Evolutionary conservation across 2,888 invertebrate genomes (phyloP), one percentile per base, ranked within the genome.

Genomic region (Criorhina ranunculi): DNA sequence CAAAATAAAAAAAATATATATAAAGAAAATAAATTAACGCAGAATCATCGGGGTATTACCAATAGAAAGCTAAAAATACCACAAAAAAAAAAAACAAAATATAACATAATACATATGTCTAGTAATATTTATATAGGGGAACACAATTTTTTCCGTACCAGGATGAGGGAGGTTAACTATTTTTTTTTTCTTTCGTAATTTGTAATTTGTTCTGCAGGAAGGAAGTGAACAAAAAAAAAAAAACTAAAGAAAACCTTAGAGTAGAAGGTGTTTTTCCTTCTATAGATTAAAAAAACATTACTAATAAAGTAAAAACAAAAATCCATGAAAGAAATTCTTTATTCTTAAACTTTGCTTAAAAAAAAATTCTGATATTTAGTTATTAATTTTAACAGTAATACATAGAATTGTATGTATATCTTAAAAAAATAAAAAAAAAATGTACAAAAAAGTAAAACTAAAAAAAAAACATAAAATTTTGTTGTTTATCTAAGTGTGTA

Each of bases 321-420:
- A 57, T 53, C 37, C 35, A 77, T 51, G 46, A 70, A 70, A 64
- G 24, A 64, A 59, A 44, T 64, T 66, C 46, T 73, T 60, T 76
- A 75, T 73, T 72, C 67, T 72, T 75, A 70, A 83, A 57, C 62
- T 70, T 60, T 67, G 70, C 86, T 85, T 85, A 72, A 37, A 53
- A 6, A 72, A 59, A 24, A 55, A 55, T 75, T 75, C 75, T 85
- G 66, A 72, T 79, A 72, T 60, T 86, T 86, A 85, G 80, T 85
- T 80, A 29, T 51, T 86, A 79, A 75, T 67, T 66, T 49, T 57
- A 83, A 75, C 69, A 86, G 77, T 76, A 62, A 86, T 59, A 83
- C 86, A 87, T 86, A 87, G 80, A 76, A 73, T 72, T 85, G 81
- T 87, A 87, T 87, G 86, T 88, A 88, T 88, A 89, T 88, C 87